Evolutionary conservation across 2,113 vertebrate species (phyloP).

Genomic region (Pseudopipra pipra): DNA sequence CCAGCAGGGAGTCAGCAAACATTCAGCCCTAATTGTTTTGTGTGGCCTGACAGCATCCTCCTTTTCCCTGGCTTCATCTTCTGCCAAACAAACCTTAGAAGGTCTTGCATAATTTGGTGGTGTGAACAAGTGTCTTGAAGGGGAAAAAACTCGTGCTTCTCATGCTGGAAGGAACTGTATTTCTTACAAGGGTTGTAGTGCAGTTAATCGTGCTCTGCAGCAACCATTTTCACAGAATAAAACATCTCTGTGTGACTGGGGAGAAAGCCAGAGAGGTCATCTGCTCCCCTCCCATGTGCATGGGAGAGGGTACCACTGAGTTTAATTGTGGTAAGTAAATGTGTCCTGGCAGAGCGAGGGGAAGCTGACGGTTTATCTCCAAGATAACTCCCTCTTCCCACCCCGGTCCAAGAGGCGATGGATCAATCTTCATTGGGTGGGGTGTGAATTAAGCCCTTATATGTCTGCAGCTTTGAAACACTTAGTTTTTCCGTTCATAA

Average conservation of each 20-base stretch:
- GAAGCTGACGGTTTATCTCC: conserved; percentile 9
- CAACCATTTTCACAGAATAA: not conserved
- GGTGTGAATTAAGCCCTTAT: conserved; percentile 29
- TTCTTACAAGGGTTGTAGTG: not conserved
- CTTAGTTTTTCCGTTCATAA: conserved; percentile 56
- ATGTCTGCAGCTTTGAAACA: conserved; percentile 36
- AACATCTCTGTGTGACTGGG: not conserved
- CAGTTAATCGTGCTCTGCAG: not conserved
- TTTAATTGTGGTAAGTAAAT: not conserved
- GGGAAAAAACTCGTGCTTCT: not conserved
- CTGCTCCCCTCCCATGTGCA: not conserved
- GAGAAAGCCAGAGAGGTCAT: not conserved
- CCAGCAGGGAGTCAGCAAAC: not conserved
- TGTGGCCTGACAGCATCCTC: not conserved
- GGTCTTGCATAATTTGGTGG: not conserved
- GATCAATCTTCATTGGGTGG: conserved; percentile 10
- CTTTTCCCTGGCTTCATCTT: not conserved
- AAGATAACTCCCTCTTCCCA: conserved; percentile 20
- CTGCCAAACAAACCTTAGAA: not conserved
- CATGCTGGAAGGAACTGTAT: not conserved
- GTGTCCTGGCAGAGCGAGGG: not conserved
- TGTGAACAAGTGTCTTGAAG: not conserved
- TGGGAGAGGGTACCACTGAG: not conserved
- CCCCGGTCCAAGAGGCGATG: not conserved
- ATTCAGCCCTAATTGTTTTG: not conserved